Evolutionary conservation across 2,888 invertebrate genomes (phyloP), one percentile per base, ranked within the genome.

Genomic region (Lasioglossum malachurum): DNA sequence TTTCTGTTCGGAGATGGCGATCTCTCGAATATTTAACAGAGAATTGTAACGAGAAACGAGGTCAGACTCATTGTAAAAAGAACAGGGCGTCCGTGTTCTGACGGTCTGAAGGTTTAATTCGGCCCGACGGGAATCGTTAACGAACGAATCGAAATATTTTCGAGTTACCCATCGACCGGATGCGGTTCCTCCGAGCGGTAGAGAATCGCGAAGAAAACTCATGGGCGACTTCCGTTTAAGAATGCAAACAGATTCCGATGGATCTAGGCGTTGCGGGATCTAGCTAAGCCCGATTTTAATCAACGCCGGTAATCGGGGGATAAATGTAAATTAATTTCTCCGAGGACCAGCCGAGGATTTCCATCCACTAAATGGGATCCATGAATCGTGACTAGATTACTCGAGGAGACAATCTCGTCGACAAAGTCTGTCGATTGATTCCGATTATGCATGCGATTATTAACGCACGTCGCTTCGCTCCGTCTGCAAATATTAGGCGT

Each of bases 281-380:
- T 88, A 14, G 83, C 53, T 88, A 87, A 91, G 87, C 85, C 83
- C 87, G 86, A 89, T 92, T 93, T 93, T 92, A 93, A 93, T 93
- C 91, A 93, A 91, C 86, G 90, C 88, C 86, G 84, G 88, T 91
- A 93, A 93, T 92, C 89, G 90, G 79, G 83, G 88, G 87, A 91
- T 89, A 90, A 92, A 93, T 91, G 91, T 90, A 90, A 92, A 93
- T 93, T 92, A 90, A 92, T 92, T 91, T 90, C 77, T 75, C 77
- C 44, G 16, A 46, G 82, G 82, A 71, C 78, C 72, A 67, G 83
- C 69, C 67, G 82, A 73, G 84, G 80, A 81, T 86, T 88, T 87
- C 80, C 86, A 82, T 83, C 71, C 75, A 38, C 82, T 74, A 87
- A 91, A 89, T 87, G 87, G 87, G 87, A 88, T 76, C 75, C 86